These are phyloP conservation scores for Bradypodion ventrale DNA, from an alignment of 2,797 vertebrate genomes.

Conservation along the genomic window DNA sequence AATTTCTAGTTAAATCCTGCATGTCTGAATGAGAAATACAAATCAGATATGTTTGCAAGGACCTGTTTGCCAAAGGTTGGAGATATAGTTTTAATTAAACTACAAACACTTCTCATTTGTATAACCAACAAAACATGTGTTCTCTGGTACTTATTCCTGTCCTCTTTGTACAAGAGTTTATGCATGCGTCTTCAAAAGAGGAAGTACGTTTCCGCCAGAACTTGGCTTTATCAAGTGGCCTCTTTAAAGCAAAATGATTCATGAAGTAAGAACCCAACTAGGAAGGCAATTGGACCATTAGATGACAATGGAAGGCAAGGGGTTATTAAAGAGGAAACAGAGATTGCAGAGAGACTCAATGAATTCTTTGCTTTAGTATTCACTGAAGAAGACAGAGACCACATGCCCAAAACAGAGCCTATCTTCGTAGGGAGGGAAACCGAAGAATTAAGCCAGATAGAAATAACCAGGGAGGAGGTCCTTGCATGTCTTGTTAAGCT, in stretches of 20 bases:
- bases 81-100: slow-evolving; percentile 15
- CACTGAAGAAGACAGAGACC: no score
- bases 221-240: not conserved
- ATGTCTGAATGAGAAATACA: slow-evolving; percentile 9
- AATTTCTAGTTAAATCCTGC: not conserved
- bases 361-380: no score
- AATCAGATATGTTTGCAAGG: not conserved
- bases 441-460: no score
- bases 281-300: no score
- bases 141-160: not conserved
- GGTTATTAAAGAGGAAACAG: no score
- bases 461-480: no score
- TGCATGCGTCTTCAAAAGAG: not conserved
- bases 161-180: not conserved
- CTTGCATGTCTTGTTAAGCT: no score
- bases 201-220: not conserved
- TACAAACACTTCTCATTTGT: slow-evolving; percentile 7
- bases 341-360: no score
- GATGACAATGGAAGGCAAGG: no score
- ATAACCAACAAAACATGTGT: not conserved
- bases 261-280: no score
- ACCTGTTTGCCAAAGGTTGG: not conserved
- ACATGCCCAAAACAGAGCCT: no score
- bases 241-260: not conserved
- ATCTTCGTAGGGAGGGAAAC: no score